Evolutionary conservation across 2,113 vertebrate genomes (phyloP).

Genomic region (Platycercus adscitus): DNA sequence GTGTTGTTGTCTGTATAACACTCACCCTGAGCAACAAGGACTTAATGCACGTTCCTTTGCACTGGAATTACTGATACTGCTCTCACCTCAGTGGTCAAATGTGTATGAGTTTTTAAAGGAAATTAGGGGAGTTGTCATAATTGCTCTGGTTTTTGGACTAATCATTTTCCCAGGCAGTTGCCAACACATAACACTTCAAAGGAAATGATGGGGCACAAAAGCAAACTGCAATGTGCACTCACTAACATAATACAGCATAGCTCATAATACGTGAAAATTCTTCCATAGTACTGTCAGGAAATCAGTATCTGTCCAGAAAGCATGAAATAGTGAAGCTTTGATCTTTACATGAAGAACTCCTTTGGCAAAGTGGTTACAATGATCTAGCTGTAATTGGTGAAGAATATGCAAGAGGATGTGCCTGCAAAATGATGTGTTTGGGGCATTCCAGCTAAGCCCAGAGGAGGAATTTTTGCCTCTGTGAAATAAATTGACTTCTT

Average conservation of each 20-base stretch:
- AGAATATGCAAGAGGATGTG: background rate
- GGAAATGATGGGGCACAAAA: background rate
- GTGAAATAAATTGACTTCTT: background rate
- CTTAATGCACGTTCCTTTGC: background rate
- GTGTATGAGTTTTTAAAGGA: background rate
- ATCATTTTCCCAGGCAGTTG: background rate
- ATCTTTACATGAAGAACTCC: conserved; percentile 25
- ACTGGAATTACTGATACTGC: background rate
- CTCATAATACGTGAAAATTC: background rate
- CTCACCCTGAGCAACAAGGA: background rate
- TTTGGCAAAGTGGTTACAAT: conserved; percentile 5
- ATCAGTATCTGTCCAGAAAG: conserved; percentile 10
- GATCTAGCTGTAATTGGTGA: conserved; percentile 5
- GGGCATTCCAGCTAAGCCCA: background rate
- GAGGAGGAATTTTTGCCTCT: background rate
- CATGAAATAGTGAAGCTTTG: conserved; percentile 40
- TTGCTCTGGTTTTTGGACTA: background rate
- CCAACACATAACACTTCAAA: background rate
- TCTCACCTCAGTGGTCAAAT: background rate
- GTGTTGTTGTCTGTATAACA: background rate
- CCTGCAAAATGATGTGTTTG: background rate
- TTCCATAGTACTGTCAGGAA: background rate
- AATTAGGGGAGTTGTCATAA: background rate
- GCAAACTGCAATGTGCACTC: background rate
- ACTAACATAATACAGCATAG: background rate